These are phyloP conservation scores for Aphelocoma coerulescens DNA, from an alignment of 2,113 vertebrate genomes.

Conservation along the genomic window DNA sequence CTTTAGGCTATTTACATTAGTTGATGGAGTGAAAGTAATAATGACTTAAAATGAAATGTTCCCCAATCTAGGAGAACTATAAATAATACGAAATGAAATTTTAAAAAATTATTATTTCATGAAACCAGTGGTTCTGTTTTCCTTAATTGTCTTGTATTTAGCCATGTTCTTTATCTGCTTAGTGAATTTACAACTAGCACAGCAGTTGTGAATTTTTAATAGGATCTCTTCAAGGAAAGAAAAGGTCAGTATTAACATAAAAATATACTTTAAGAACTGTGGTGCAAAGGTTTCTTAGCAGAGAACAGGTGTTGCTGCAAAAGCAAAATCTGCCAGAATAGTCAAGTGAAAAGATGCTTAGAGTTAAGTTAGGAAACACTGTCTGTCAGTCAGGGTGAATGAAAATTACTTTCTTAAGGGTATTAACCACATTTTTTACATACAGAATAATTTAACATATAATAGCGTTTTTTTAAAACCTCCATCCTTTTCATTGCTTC, in stretches of 20 bases:
- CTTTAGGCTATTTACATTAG: neutral
- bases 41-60: neutral
- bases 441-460: neutral
- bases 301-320: conserved; percentile 69
- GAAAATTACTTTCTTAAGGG: neutral
- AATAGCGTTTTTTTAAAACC: neutral
- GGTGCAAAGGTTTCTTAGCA: conserved; percentile 65
- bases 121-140: conserved; percentile 45
- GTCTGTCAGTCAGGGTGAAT: neutral
- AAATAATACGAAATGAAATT: neutral
- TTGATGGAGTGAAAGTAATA: neutral
- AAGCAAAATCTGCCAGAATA: conserved; percentile 49
- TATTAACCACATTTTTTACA: neutral
- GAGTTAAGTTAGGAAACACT: conserved; percentile 11
- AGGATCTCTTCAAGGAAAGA: conserved; percentile 64
- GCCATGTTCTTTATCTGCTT: conserved; percentile 65
- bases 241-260: conserved; percentile 81
- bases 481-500: neutral
- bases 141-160: conserved; percentile 60
- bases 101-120: neutral
- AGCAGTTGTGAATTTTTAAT: conserved; percentile 77
- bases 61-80: neutral
- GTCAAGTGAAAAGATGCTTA: conserved; percentile 8
- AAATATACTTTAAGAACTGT: conserved; percentile 70
- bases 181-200: conserved; percentile 70